Base-by-base conservation (phyloP, 2,888 invertebrate species). In the Stegophylla sp. region DNA sequence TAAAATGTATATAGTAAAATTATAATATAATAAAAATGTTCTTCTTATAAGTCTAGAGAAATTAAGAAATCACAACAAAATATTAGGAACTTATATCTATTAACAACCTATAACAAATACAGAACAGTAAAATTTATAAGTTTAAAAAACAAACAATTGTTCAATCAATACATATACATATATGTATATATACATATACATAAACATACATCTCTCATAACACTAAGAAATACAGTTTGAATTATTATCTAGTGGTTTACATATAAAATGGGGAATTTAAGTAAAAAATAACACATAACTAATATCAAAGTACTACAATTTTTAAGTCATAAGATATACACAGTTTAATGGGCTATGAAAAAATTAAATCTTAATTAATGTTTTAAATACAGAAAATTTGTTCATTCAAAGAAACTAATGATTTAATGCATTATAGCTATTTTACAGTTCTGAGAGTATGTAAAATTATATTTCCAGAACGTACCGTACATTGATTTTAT, bases 41-140 rank as follows among this genome's bases (percentile, higher is more conserved):
- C 26, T 75, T 53, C 28, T 9, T 72, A 53, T 26, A 23, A 53
- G n/a, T 41, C 53, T 66, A 75, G 13, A 75, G 23, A 64, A 75
- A 66, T 66, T 66, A 76, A 76, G 51, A 71, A 79, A 79, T 79
- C 79, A 79, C 79, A 79, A 79, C 79, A 63, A 51, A 74, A 61
- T 71, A 3, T 71, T 79, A 79, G 79, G 79, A 79, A 79, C 79
- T 79, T 71, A 77, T 1, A 67, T 59, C 71, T 79, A 79, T 56
- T 48, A 79, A 79, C 79, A 79, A 79, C 75, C 66, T 66, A 53
- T n/a, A 76, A 66, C 23, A 76, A 76, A 76, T 61, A 79, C 77
- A 67, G 77, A 59, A 69, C 15, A 45, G 75, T 53, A 66, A 76
- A 75, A 41, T 34, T 34, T 34, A n/a, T 34, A 75, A 64, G 15